phyloP scores from a whole-genome alignment of 2,113 vertebrate genomes.

The Dicaeum eximium region DNA sequence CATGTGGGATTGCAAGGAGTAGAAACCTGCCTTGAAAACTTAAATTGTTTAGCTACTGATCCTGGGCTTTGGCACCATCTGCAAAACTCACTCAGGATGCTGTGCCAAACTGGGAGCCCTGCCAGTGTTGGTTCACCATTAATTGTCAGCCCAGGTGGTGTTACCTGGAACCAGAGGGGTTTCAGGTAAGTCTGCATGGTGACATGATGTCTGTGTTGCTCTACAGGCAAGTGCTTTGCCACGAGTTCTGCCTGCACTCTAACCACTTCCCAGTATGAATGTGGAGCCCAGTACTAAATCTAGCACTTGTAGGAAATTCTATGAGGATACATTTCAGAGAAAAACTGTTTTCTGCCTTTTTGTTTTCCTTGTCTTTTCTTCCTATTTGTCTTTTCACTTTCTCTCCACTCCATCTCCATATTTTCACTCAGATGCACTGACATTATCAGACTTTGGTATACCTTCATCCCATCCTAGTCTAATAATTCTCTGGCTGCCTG shows the following conservation, averaged over 20 bases:
- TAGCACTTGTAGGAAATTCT: background rate
- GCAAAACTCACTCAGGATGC: background rate
- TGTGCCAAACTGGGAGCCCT: background rate
- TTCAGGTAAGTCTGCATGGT: background rate
- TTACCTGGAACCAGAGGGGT: too few relatives aligned
- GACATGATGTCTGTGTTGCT: background rate
- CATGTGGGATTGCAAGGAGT: background rate
- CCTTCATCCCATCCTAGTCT: background rate
- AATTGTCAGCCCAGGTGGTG: fast-evolving
- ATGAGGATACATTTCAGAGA: background rate
- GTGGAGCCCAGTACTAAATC: background rate
- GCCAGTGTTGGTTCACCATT: background rate
- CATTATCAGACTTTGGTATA: background rate
- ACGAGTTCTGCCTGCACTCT: background rate
- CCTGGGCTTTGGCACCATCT: background rate
- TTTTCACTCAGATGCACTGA: background rate
- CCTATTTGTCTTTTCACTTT: background rate
- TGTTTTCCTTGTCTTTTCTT: background rate
- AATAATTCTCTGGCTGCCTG: background rate
- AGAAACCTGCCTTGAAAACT: background rate
- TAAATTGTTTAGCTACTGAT: background rate
- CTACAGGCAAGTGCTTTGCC: background rate
- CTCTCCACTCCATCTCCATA: background rate
- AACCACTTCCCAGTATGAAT: background rate
- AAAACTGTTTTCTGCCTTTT: background rate